These are phyloP conservation scores for Knipowitschia caucasica DNA, from an alignment of 2,797 vertebrate genomes.

Conservation along the genomic window DNA sequence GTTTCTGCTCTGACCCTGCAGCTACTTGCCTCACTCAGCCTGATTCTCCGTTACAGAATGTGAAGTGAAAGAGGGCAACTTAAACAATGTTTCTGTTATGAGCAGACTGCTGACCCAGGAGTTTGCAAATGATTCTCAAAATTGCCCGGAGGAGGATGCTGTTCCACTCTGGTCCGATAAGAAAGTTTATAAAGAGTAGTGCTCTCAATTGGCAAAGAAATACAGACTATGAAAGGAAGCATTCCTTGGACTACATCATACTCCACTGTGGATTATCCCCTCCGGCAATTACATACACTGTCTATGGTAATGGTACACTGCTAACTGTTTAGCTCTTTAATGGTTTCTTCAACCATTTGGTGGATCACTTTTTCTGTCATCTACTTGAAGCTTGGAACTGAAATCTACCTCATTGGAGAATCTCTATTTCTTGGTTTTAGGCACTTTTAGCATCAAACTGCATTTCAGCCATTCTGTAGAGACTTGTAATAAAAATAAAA, in stretches of 20 bases:
- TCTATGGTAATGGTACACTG: background rate
- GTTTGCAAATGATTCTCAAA: slow-evolving; percentile 21
- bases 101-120: slow-evolving; percentile 27
- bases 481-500: too few relatives aligned
- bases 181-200: background rate
- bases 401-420: too few relatives aligned
- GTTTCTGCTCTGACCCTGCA: slow-evolving; percentile 2
- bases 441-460: too few relatives aligned
- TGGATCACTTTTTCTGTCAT: too few relatives aligned
- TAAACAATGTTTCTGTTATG: slow-evolving; percentile 22
- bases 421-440: too few relatives aligned
- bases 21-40: background rate
- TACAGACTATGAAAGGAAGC: slow-evolving; percentile 5
- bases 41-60: slow-evolving; percentile 7
- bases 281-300: background rate
- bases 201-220: slow-evolving; percentile 11
- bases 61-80: slow-evolving; percentile 9
- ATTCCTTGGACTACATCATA: background rate
- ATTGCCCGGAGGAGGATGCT: slow-evolving; percentile 10
- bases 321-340: too few relatives aligned
- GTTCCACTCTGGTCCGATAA: slow-evolving; percentile 21
- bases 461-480: too few relatives aligned
- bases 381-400: too few relatives aligned
- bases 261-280: background rate
- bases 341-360: too few relatives aligned